A percentile compares a stretch with the other conserved stretches of the same genome.
Evolutionary conservation across 2,888 invertebrate species (phyloP).

Genomic region (Ptilodon capucinus): DNA sequence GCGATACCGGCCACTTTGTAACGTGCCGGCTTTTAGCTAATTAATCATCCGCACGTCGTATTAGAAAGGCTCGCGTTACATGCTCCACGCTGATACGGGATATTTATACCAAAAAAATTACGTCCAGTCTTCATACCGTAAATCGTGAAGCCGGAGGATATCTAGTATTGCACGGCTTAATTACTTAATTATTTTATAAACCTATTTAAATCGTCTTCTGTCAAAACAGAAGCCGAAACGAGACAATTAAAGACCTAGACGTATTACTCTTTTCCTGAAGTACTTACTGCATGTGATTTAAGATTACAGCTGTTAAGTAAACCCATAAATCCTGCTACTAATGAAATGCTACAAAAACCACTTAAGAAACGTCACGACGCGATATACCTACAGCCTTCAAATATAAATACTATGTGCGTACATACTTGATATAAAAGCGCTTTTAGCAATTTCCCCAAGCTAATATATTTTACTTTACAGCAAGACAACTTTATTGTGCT

Average conservation of each 20-base stretch:
- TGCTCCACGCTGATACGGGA: background rate
- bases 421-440: background rate
- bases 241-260: no score
- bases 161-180: no score
- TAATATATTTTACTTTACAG: background rate
- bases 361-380: background rate
- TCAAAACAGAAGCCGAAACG: no score
- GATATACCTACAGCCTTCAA: background rate
- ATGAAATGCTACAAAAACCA: background rate
- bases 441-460: background rate
- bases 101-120: background rate
- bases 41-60: slow-evolving; percentile 40
- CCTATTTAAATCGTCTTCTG: no score
- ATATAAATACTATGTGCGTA: background rate
- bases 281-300: no score
- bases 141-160: no score
- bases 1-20: slow-evolving; percentile 12
- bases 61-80: slow-evolving; percentile 17
- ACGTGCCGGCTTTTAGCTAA: slow-evolving; percentile 25
- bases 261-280: no score
- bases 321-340: background rate
- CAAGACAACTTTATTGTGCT: background rate
- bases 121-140: no score
- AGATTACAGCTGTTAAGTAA: background rate
- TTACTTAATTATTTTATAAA: no score